Evolutionary conservation across 2,888 invertebrate species (phyloP).

Genomic region (Flexamia atlantica): DNA sequence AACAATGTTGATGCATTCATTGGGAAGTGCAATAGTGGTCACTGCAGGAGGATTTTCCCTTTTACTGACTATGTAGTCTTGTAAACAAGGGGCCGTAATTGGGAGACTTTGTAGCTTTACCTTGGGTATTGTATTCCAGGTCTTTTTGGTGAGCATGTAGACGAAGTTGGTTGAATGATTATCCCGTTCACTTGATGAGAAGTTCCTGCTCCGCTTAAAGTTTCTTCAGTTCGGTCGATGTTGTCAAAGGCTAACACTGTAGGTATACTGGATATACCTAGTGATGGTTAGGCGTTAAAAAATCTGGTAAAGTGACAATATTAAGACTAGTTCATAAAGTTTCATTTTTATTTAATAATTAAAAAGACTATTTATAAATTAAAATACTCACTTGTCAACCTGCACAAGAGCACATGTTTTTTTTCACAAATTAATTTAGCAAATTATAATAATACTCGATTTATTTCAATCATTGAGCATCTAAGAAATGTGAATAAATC

Average conservation of each 20-base stretch:
- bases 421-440: too few species aligned
- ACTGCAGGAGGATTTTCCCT: conserved; percentile 48
- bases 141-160: conserved; percentile 46
- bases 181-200: conserved; percentile 37
- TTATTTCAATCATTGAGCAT: too few species aligned
- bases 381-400: too few species aligned
- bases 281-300: too few species aligned
- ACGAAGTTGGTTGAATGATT: conserved; percentile 44
- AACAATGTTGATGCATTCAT: conserved; percentile 35
- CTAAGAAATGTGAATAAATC: too few species aligned
- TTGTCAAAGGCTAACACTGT: background rate
- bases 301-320: too few species aligned
- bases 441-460: too few species aligned
- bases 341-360: background rate
- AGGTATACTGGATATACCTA: conserved; percentile 1
- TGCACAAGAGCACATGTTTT: too few species aligned
- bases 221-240: conserved; percentile 1
- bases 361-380: too few species aligned
- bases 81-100: conserved; percentile 1
- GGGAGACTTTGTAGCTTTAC: conserved; percentile 7
- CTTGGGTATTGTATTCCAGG: background rate
- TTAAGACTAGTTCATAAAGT: too few species aligned
- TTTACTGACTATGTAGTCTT: conserved; percentile 45
- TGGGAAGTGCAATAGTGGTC: conserved; percentile 41
- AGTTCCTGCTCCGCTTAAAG: background rate